Evolutionary conservation across 2,888 invertebrate genomes (phyloP).

Genomic region (Monoplex corrugatus): DNA sequence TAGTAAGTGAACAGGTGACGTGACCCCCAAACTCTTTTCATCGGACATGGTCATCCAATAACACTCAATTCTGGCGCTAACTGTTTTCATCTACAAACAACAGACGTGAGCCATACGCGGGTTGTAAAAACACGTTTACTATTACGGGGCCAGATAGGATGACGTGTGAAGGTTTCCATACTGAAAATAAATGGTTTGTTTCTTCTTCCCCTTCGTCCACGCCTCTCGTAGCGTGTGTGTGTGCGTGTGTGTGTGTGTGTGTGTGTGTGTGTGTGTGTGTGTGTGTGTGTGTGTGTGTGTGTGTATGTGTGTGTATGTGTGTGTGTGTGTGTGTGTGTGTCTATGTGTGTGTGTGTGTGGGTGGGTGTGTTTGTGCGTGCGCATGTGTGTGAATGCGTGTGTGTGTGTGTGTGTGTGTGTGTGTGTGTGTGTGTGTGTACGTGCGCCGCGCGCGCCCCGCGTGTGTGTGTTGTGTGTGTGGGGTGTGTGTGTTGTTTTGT

Average conservation of each 20-base stretch:
- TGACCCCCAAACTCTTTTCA: no score
- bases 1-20: no score
- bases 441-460: no score
- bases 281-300: neutral
- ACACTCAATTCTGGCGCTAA: neutral
- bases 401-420: no score
- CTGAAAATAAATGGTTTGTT: slow-evolving; percentile 32
- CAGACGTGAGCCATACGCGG: slow-evolving; percentile 31
- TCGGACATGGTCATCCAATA: neutral
- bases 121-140: slow-evolving; percentile 39
- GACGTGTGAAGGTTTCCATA: neutral
- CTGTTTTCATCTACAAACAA: slow-evolving; percentile 21
- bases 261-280: slow-evolving; percentile 14
- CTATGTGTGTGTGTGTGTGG: slow-evolving; percentile 21
- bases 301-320: neutral
- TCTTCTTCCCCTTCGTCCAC: neutral
- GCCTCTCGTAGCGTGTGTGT: no score
- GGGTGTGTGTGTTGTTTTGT: no score
- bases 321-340: neutral
- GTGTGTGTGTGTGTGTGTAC: no score
- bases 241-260: neutral
- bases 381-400: neutral
- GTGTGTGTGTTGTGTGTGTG: neutral
- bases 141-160: neutral
- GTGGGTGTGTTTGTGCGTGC: neutral